Evolutionary conservation across 2,113 vertebrate genomes (phyloP).

Genomic region (Psilopsiagon aurifrons): DNA sequence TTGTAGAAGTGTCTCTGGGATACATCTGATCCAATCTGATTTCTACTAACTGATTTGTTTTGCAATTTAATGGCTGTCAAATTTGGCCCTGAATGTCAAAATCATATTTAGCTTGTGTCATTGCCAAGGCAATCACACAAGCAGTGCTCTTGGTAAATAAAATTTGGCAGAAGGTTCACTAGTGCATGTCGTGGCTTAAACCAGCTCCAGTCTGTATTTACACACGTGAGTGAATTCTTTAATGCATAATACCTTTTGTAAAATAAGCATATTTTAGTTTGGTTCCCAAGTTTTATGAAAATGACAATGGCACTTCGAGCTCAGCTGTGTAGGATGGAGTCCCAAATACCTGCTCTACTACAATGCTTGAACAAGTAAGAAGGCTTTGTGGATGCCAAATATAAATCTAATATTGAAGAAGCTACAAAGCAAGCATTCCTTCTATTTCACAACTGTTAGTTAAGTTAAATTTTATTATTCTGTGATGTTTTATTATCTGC

Average conservation of each 20-base stretch:
- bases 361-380: not conserved
- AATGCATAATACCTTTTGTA: not conserved
- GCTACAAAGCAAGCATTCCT: not conserved
- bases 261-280: not conserved
- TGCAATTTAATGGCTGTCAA: slow-evolving; percentile 38
- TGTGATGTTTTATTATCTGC: not conserved
- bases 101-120: not conserved
- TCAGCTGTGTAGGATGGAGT: not conserved
- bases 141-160: not conserved
- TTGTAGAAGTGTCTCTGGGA: not conserved
- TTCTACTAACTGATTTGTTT: slow-evolving; percentile 48
- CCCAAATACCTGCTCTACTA: not conserved
- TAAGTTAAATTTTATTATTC: not conserved
- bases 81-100: not conserved
- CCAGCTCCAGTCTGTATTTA: not conserved
- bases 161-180: not conserved
- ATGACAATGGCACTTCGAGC: not conserved
- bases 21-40: not conserved
- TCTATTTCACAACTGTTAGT: not conserved
- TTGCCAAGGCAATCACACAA: not conserved
- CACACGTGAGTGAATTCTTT: not conserved
- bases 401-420: not conserved
- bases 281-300: not conserved
- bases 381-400: not conserved
- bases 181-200: not conserved